Conservation (phyloP, 35 echinoderm and acorn worm species). For the Hemicentrotus pulcherrimus region DNA sequence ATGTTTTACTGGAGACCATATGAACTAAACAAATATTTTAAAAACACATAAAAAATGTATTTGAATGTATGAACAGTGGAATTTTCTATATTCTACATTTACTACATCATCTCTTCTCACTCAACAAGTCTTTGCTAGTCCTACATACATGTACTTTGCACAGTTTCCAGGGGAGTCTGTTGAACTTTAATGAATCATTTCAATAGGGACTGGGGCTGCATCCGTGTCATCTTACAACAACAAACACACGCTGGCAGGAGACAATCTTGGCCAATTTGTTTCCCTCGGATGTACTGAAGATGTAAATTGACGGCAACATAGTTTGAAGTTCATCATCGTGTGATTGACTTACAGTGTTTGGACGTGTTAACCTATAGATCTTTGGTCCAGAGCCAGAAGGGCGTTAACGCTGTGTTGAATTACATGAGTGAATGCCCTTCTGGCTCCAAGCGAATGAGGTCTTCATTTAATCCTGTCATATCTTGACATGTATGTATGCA, state of each 20-base stretch:
- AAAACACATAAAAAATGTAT: too few relatives aligned
- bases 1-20: too few relatives aligned
- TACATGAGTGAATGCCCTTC: too few relatives aligned
- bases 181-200: not conserved
- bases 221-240: not conserved
- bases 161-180: not conserved
- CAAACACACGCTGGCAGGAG: not conserved
- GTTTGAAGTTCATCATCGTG: not conserved
- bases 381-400: not conserved
- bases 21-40: too few relatives aligned
- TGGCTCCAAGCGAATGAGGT: not conserved
- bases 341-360: not conserved
- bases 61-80: too few relatives aligned
- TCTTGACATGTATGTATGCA: not conserved
- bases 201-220: not conserved
- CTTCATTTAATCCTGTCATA: not conserved
- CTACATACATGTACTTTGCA: too few relatives aligned
- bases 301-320: not conserved
- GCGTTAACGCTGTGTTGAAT: too few relatives aligned
- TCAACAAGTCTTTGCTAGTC: too few relatives aligned
- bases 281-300: too few relatives aligned
- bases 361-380: not conserved
- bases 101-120: too few relatives aligned
- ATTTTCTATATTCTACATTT: too few relatives aligned
- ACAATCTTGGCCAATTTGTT: constrained; percentile 1